Conservation (phyloP, 2,113 vertebrate genomes). For the Pionites leucogaster region DNA sequence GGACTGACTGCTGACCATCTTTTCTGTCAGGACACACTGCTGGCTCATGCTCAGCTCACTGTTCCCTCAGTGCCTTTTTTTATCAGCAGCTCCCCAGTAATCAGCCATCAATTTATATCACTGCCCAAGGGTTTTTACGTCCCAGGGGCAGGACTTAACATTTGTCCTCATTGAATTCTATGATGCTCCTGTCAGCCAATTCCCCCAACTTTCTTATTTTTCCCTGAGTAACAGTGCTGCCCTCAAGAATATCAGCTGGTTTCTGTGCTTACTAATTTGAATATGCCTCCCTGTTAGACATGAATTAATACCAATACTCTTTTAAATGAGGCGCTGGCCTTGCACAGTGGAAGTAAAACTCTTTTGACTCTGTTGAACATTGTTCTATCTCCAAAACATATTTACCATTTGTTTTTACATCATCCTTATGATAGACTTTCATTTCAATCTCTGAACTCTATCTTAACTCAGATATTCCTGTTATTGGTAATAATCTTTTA, state of each 20-base stretch:
- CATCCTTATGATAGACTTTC: neutral
- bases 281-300: neutral
- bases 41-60: neutral
- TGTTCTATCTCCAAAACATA: neutral
- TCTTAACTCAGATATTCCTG: neutral
- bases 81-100: neutral
- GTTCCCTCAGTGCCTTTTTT: neutral
- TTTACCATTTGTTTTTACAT: neutral
- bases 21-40: neutral
- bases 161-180: neutral
- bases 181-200: fast-evolving
- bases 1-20: neutral
- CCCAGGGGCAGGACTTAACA: neutral
- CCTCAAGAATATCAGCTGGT: neutral
- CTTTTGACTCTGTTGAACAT: neutral
- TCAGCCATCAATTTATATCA: neutral
- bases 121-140: neutral
- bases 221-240: neutral
- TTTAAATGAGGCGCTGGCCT: neutral
- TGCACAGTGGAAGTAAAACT: neutral
- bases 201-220: neutral
- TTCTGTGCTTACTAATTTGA: neutral
- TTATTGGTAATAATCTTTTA: neutral
- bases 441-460: neutral
- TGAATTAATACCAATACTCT: neutral